These are phyloP conservation scores for Troglohyphantes excavatus DNA, from an alignment of 2,888 invertebrate genomes.

Conservation along the genomic window DNA sequence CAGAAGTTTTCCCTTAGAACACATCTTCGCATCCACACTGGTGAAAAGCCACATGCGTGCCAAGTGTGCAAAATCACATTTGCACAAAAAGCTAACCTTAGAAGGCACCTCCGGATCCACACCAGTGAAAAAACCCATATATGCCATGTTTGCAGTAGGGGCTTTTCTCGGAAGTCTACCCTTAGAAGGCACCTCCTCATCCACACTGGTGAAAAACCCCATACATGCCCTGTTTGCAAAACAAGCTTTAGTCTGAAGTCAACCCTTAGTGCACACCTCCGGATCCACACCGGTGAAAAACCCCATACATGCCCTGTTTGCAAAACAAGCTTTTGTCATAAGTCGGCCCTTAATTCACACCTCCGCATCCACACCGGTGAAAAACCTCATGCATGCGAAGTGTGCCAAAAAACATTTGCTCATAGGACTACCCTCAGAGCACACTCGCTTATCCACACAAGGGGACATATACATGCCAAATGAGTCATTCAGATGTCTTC, in stretches of 20 bases:
- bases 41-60: no score
- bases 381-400: background rate
- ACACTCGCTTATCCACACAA: background rate
- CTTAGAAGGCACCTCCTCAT: background rate
- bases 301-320: background rate
- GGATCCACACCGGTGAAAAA: background rate
- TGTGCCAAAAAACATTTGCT: background rate
- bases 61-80: no score
- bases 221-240: background rate
- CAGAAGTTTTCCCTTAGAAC: no score
- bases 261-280: background rate
- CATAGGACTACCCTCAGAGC: background rate
- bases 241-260: background rate
- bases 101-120: no score
- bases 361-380: background rate
- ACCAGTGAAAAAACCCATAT: background rate
- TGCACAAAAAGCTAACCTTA: no score
- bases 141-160: background rate
- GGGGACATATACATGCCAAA: no score
- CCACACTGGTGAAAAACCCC: background rate
- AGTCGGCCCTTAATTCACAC: background rate
- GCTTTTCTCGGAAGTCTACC: background rate
- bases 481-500: no score
- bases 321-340: background rate
- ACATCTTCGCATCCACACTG: no score